Percentiles rank a stretch among this genome's conserved stretches.
Conservation (phyloP, 2,797 vertebrate genomes). For the Adelosebastes latens region DNA sequence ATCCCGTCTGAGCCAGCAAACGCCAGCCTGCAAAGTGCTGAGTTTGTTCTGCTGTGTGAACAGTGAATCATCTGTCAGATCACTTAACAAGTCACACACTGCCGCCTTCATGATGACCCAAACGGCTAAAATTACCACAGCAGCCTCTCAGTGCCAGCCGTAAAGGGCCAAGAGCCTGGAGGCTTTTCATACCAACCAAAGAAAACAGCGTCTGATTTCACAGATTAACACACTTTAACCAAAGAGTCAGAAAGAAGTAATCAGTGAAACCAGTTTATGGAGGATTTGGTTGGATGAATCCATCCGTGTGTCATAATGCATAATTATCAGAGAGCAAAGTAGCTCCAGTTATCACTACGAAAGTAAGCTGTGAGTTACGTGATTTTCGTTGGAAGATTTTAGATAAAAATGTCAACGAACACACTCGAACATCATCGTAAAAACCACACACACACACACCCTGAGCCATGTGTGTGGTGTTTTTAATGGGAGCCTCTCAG, state of each 20-base stretch:
- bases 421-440: not conserved
- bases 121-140: conserved; percentile 29
- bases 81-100: conserved; percentile 30
- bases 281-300: not conserved
- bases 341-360: not conserved
- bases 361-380: not conserved
- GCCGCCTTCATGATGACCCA: conserved; percentile 20
- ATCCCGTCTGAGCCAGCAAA: not conserved
- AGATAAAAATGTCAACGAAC: not conserved
- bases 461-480: conserved; percentile 44
- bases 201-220: conserved; percentile 24
- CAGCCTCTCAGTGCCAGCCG: conserved; percentile 2
- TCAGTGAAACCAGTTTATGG: not conserved
- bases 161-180: not conserved
- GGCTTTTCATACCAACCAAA: conserved; percentile 6
- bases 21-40: conserved; percentile 4
- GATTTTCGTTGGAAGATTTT: not conserved
- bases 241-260: not conserved
- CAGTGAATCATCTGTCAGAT: conserved; percentile 50
- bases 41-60: conserved; percentile 22
- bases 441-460: not conserved
- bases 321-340: not conserved
- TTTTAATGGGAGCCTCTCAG: conserved; percentile 42
- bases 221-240: conserved; percentile 32
- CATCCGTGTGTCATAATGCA: not conserved